Evolutionary conservation across 2,888 invertebrate genomes (phyloP).

Genomic region (Drosophila nr. medialis): DNA sequence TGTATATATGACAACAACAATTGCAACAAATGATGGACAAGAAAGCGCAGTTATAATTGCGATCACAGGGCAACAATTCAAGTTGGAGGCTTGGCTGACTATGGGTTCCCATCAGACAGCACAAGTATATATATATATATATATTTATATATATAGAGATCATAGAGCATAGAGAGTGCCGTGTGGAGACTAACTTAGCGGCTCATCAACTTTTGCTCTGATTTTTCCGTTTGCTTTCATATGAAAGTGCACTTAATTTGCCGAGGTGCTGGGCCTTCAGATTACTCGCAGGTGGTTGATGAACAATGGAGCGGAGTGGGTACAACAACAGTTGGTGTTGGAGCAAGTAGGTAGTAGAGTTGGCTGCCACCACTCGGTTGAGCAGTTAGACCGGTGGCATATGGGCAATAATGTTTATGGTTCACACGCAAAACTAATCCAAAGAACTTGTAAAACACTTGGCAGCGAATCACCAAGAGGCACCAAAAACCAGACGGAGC

Average conservation of each 20-base stretch:
- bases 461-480: conserved; percentile 26
- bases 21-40: conserved; percentile 29
- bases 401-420: conserved; percentile 20
- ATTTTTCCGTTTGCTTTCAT: conserved; percentile 35
- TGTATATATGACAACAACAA: conserved; percentile 12
- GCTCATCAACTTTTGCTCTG: conserved; percentile 55
- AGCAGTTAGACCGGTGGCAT: conserved; percentile 26
- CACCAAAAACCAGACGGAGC: conserved; percentile 20
- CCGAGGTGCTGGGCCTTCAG: conserved; percentile 14
- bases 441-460: conserved; percentile 32
- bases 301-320: conserved; percentile 17
- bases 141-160: not conserved
- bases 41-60: conserved; percentile 51
- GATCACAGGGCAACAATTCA: conserved; percentile 36
- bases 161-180: not conserved
- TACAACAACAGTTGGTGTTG: conserved; percentile 6
- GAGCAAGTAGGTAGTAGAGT: not conserved
- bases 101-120: conserved; percentile 20
- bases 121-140: not conserved
- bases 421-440: conserved; percentile 4
- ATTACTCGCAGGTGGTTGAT: not conserved
- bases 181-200: conserved; percentile 30
- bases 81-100: conserved; percentile 8
- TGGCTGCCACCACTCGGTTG: not conserved
- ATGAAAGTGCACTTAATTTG: conserved; percentile 62